Percentiles rank a stretch among this genome's conserved stretches.
Conservation (phyloP, 1,140 invertebrate genomes). For the Nasonia longicornis region DNA sequence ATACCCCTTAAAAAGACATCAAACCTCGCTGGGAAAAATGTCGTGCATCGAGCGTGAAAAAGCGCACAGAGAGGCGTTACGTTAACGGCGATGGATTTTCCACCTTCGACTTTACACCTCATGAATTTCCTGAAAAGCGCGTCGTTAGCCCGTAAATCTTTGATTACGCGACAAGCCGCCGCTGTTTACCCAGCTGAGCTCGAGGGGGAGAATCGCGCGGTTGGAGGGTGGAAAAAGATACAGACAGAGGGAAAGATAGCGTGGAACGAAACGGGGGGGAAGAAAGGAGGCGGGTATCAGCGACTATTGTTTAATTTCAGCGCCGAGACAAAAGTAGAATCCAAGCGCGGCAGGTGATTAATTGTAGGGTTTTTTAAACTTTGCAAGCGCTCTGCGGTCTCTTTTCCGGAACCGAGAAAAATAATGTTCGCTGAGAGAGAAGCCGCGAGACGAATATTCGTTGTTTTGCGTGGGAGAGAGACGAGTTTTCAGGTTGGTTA, state of each 20-base stretch:
- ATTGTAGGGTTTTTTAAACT: not conserved
- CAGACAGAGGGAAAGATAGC: not conserved
- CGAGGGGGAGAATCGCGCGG: not conserved
- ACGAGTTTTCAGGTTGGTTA: too few relatives aligned
- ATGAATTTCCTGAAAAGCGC: constrained; percentile 56
- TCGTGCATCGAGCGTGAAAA: not conserved
- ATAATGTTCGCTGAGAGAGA: not conserved
- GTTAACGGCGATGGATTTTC: constrained; percentile 13
- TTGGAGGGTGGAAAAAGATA: not conserved
- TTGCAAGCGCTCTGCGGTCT: not conserved
- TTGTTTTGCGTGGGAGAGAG: not conserved
- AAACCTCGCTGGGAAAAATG: not conserved
- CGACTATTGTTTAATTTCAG: constrained; percentile 13
- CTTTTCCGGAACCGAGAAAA: not conserved
- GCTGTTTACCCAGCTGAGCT: constrained; percentile 43
- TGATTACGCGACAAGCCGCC: constrained; percentile 53
- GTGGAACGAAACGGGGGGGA: not conserved
- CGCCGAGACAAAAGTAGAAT: constrained; percentile 1
- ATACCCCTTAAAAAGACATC: not conserved
- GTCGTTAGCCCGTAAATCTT: constrained; percentile 58
- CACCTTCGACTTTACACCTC: constrained; percentile 53
- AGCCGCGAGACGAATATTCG: not conserved
- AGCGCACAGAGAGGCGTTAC: not conserved
- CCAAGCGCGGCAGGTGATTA: not conserved
- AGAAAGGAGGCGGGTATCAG: constrained; percentile 8